Percentiles rank a stretch among this genome's conserved stretches.
These are phyloP conservation scores for Andrena bucephala DNA, from an alignment of 2,888 invertebrate species.

Conservation along the genomic window DNA sequence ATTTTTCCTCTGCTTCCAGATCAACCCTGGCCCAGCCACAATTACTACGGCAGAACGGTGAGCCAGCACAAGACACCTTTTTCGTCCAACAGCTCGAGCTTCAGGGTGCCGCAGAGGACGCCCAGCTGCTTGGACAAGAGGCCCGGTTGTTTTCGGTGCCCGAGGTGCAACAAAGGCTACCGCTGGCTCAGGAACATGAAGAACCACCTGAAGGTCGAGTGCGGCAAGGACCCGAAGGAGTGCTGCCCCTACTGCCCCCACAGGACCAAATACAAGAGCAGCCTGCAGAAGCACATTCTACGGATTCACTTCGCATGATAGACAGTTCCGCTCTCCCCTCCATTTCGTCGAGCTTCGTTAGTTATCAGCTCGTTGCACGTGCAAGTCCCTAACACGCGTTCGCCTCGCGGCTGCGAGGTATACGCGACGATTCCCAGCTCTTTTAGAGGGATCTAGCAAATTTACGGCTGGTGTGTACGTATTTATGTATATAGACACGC, in stretches of 20 bases:
- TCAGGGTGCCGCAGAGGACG: slow-evolving; percentile 24
- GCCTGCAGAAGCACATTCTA: slow-evolving; percentile 85
- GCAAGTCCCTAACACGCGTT: background rate
- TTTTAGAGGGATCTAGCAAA: background rate
- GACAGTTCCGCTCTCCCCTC: too few species aligned
- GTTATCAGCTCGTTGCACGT: background rate
- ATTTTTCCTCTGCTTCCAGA: slow-evolving; percentile 53
- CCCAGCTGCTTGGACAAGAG: slow-evolving; percentile 70
- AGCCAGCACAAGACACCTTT: slow-evolving; percentile 21
- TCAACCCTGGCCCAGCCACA: slow-evolving; percentile 39
- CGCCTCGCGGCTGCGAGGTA: background rate
- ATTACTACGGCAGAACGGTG: slow-evolving; percentile 24
- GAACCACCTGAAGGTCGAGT: slow-evolving; percentile 87
- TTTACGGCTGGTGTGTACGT: background rate
- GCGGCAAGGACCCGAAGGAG: slow-evolving; percentile 87
- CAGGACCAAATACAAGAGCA: slow-evolving; percentile 86
- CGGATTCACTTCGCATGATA: slow-evolving; percentile 76
- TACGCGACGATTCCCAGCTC: background rate
- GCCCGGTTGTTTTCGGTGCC: slow-evolving; percentile 84
- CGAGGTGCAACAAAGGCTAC: slow-evolving; percentile 87
- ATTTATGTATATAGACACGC: background rate
- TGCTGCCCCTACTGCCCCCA: slow-evolving; percentile 86
- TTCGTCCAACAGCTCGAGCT: slow-evolving; percentile 2
- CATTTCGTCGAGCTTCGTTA: background rate
- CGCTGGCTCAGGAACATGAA: slow-evolving; percentile 87